A percentile compares a stretch with the other conserved stretches of the same genome.
Conservation (phyloP, 2,888 invertebrate genomes). For the Cheilosia vulpina region DNA sequence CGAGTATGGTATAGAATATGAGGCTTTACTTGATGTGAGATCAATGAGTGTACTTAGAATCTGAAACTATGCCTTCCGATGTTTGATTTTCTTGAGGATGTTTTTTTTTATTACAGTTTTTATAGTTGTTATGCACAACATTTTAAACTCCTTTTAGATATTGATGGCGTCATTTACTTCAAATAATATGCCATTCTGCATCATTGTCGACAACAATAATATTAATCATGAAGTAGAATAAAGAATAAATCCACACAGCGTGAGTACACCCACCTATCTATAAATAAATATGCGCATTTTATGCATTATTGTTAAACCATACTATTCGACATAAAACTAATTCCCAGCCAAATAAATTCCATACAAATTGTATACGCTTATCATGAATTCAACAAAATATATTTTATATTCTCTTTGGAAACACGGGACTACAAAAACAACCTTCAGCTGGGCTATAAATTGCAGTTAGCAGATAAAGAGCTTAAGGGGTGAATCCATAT, state of each 20-base stretch:
- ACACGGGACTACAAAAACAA: slow-evolving; percentile 1
- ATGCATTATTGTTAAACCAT: slow-evolving; percentile 11
- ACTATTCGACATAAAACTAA: slow-evolving; percentile 24
- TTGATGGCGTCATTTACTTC: too few relatives aligned
- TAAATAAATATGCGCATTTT: slow-evolving; percentile 3
- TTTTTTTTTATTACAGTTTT: too few relatives aligned
- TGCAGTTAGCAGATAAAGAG: slow-evolving; percentile 72
- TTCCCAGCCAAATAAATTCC: slow-evolving; percentile 26
- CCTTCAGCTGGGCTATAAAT: slow-evolving; percentile 64
- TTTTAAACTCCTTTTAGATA: too few relatives aligned
- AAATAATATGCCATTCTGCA: too few relatives aligned
- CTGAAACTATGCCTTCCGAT: too few relatives aligned
- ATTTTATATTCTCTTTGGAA: slow-evolving; percentile 15
- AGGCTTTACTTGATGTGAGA: too few relatives aligned
- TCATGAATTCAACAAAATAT: slow-evolving; percentile 51
- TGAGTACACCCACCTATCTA: background rate
- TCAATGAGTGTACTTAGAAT: too few relatives aligned
- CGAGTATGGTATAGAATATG: too few relatives aligned
- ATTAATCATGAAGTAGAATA: slow-evolving; percentile 7
- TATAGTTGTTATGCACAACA: too few relatives aligned
- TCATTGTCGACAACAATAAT: background rate
- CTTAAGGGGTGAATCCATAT: slow-evolving; percentile 58
- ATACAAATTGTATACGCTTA: slow-evolving; percentile 51
- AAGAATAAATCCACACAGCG: background rate
- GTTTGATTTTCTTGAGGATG: too few relatives aligned